A percentile compares a stretch with the other conserved stretches of the same genome.
These are phyloP conservation scores for Notamacropus eugenii DNA, from an alignment of 2,797 vertebrate genomes.

Conservation along the genomic window DNA sequence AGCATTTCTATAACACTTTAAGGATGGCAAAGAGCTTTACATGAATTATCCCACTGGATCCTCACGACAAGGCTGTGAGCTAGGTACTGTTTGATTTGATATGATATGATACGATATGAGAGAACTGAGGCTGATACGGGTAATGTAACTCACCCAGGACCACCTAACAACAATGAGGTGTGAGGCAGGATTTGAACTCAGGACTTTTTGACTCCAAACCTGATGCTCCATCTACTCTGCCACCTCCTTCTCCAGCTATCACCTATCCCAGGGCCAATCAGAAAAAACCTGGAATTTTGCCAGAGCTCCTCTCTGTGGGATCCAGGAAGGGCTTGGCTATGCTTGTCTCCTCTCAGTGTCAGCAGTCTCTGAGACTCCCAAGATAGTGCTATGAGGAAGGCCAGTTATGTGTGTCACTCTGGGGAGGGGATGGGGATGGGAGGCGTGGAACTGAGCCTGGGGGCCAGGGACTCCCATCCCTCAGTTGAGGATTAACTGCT, in stretches of 20 bases:
- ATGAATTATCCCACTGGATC: background rate
- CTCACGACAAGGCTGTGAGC: background rate
- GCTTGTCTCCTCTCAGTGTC: background rate
- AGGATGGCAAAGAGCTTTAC: background rate
- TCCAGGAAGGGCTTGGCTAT: background rate
- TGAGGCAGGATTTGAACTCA: background rate
- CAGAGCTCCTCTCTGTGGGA: background rate
- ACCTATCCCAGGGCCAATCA: background rate
- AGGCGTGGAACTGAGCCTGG: background rate
- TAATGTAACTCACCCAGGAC: background rate
- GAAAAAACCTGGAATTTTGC: background rate
- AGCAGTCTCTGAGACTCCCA: background rate
- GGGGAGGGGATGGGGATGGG: background rate
- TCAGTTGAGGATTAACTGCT: background rate
- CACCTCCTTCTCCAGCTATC: background rate
- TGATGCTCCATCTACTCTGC: background rate
- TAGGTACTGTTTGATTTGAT: background rate
- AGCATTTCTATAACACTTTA: background rate
- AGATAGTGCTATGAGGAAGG: background rate
- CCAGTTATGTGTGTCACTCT: background rate
- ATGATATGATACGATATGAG: background rate
- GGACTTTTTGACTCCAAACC: background rate
- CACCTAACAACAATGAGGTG: background rate
- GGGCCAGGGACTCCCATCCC: background rate
- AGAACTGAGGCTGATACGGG: background rate